Evolutionary conservation across 2,113 vertebrate species (phyloP).

Genomic region (Xerus inauris): DNA sequence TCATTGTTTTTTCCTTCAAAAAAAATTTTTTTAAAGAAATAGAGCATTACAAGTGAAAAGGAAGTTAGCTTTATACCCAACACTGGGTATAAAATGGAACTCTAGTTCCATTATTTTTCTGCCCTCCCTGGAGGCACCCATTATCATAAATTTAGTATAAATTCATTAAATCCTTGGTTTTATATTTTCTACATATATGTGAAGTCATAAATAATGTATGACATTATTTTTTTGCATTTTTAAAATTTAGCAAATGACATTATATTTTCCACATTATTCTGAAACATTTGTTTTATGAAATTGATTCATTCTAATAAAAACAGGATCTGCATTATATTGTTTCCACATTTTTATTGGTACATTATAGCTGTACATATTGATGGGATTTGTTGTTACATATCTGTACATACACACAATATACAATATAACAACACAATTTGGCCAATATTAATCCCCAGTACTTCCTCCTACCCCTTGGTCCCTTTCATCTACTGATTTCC

Average conservation of each 20-base stretch:
- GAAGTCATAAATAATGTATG: not conserved
- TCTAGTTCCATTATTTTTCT: not conserved
- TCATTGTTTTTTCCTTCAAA: constrained; percentile 68
- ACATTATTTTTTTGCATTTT: not conserved
- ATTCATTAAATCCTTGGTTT: constrained; percentile 28
- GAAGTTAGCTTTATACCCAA: not conserved
- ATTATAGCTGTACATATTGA: too few relatives aligned
- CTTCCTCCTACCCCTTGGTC: too few relatives aligned
- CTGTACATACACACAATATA: too few relatives aligned
- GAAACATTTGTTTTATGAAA: not conserved
- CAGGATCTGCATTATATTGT: not conserved
- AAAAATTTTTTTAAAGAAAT: constrained; percentile 44
- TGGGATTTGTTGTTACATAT: too few relatives aligned
- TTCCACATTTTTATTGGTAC: too few relatives aligned
- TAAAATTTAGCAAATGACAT: not conserved
- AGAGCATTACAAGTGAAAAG: not conserved
- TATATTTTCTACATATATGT: not conserved
- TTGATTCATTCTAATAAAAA: not conserved
- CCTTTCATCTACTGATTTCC: too few relatives aligned
- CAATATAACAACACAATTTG: too few relatives aligned
- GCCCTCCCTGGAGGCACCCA: not conserved
- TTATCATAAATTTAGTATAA: not conserved
- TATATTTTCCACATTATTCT: not conserved
- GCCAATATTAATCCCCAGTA: too few relatives aligned
- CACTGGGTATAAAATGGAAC: too few relatives aligned